These are phyloP conservation scores for Fistularia tabacaria DNA, from an alignment of 2,797 vertebrate species.

Conservation along the genomic window DNA sequence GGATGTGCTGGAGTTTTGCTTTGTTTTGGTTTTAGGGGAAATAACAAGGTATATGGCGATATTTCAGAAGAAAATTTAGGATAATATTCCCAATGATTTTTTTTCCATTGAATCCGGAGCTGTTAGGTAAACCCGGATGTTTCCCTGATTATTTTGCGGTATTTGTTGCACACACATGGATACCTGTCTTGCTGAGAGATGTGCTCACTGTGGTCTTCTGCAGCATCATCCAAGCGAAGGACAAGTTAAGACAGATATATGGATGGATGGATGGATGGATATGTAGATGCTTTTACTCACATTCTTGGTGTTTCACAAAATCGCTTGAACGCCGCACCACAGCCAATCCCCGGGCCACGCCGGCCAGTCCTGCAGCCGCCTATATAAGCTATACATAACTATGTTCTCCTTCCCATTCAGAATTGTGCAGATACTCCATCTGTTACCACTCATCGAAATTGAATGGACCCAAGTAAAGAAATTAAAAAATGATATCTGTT, in stretches of 20 bases:
- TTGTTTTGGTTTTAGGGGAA: neutral
- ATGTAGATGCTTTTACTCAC: too few relatives aligned
- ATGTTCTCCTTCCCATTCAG: slow-evolving; percentile 43
- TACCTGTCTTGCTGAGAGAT: too few relatives aligned
- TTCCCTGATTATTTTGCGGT: too few relatives aligned
- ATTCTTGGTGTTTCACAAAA: neutral
- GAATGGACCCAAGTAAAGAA: slow-evolving; percentile 36
- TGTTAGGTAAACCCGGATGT: too few relatives aligned
- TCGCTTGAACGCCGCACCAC: too few relatives aligned
- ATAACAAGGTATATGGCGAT: neutral
- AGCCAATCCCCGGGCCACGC: too few relatives aligned
- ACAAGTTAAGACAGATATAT: slow-evolving; percentile 26
- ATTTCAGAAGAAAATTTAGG: too few relatives aligned
- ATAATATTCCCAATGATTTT: too few relatives aligned
- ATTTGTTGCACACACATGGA: too few relatives aligned
- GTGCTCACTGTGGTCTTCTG: too few relatives aligned
- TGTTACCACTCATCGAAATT: slow-evolving; percentile 57
- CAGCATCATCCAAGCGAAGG: neutral
- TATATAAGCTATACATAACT: slow-evolving; percentile 12
- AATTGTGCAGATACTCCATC: slow-evolving; percentile 60
- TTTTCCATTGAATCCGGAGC: too few relatives aligned
- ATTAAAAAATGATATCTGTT: slow-evolving; percentile 61
- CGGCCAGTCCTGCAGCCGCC: too few relatives aligned
- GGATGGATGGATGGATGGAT: neutral
- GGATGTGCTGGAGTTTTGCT: neutral